Percentiles rank a stretch among this genome's conserved stretches.
These are phyloP conservation scores for Phalacrocorax brasilianus DNA, from an alignment of 2,113 vertebrate species.

Conservation along the genomic window DNA sequence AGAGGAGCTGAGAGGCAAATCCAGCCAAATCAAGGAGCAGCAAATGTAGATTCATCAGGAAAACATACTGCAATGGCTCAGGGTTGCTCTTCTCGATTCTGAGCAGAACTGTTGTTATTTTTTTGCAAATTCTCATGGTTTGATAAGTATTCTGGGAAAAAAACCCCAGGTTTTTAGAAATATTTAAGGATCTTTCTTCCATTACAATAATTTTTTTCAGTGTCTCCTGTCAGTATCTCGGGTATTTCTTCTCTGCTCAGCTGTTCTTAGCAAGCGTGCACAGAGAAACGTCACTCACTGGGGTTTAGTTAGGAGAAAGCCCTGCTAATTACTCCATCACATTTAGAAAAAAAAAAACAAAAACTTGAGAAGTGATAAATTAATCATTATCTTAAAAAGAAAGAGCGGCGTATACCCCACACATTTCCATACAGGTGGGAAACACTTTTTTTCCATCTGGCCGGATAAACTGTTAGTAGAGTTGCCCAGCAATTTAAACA, in stretches of 20 bases:
- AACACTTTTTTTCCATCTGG: not conserved
- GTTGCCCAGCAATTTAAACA: not conserved
- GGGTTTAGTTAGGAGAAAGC: not conserved
- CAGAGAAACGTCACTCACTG: not conserved
- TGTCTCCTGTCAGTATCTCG: not conserved
- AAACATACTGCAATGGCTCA: accelerated
- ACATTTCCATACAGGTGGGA: conserved; percentile 15
- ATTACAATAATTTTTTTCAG: not conserved
- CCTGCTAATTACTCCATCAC: not conserved
- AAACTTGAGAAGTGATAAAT: not conserved
- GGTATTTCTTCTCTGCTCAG: not conserved
- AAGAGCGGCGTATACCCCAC: not conserved
- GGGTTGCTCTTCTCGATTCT: not conserved
- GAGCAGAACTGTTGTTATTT: not conserved
- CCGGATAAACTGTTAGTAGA: not conserved
- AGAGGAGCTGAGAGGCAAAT: not conserved
- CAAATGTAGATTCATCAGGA: not conserved
- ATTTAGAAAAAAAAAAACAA: not conserved
- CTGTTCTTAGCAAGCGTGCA: not conserved
- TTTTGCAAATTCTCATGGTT: not conserved
- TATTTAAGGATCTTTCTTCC: not conserved
- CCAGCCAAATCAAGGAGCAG: not conserved
- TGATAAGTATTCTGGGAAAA: not conserved
- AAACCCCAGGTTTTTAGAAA: not conserved
- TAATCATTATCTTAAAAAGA: not conserved